Conservation (phyloP, 2,797 vertebrate genomes). For the Cynopterus sphinx region DNA sequence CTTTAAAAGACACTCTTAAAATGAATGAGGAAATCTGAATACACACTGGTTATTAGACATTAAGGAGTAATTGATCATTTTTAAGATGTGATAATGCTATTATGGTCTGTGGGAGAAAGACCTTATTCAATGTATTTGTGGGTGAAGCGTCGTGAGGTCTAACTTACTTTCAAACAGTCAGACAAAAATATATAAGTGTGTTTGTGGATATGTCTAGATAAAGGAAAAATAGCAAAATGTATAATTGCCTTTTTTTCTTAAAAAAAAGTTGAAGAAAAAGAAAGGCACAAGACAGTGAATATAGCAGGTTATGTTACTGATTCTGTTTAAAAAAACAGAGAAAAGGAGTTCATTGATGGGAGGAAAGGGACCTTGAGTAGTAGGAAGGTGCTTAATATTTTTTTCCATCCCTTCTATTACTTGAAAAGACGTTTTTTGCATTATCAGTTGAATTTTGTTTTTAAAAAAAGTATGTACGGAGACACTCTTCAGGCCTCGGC, state of each 20-base stretch:
- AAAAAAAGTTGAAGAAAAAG: not conserved
- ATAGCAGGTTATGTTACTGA: not conserved
- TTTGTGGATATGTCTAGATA: not conserved
- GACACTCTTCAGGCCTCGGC: not conserved
- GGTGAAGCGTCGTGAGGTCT: not conserved
- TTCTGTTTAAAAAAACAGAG: not conserved
- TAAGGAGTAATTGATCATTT: not conserved
- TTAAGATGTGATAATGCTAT: not conserved
- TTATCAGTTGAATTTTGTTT: not conserved
- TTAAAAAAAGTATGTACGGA: not conserved
- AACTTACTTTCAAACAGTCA: not conserved
- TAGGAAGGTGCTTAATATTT: not conserved
- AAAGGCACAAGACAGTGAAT: not conserved
- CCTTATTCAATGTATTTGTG: not conserved
- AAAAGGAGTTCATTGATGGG: not conserved
- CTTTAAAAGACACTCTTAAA: not conserved
- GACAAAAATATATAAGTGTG: not conserved
- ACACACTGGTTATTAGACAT: not conserved
- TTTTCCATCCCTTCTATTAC: not conserved
- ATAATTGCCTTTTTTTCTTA: not conserved
- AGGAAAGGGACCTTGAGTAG: not conserved
- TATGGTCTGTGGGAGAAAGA: not conserved
- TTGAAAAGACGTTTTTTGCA: not conserved
- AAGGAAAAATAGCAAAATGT: not conserved
- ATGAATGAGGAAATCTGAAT: not conserved